Evolutionary conservation across 2,113 vertebrate genomes (phyloP), one percentile per base, ranked within the genome.

Genomic region (Macroglossus sobrinus): DNA sequence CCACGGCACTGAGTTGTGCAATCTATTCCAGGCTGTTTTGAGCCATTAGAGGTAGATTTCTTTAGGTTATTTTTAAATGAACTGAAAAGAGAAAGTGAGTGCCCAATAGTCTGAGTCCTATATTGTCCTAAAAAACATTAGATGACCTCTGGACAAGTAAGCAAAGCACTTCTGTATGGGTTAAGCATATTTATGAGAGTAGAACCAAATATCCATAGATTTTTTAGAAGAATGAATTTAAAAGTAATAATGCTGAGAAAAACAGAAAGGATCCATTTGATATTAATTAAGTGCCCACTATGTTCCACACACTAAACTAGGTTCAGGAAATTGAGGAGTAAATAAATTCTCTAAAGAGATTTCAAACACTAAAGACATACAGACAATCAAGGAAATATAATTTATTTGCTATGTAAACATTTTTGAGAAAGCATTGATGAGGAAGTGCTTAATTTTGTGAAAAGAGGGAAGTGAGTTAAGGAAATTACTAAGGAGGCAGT

Each of bases 31-130:
- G 13, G 11, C 79, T 84, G 30, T 81, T 93, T 68, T 55, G 55
- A 93, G 18, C 35, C 21, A 81, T 57, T 57, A 72, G 74, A 28
- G 35, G 16, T 72, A 89, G 28, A 64, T 63, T n/a, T 80, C 61
- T 87, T 94, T 76, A 94, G 53, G 55, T 53, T 40, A 50, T 68
- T 88, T 84, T 82, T 81, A 76, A 96, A 33, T 69, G 50, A 92
- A 16, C 14, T 71, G n/a, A 53, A 94, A 82, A 93, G 4, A 64
- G 24, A 6, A 28, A 68, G 8, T 55, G 1, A 61, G 9, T 5
- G 1, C 28, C 61, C 47, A 87, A 12, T 18, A 45, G 24, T 38
- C 30, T 76, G 53, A 74, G 24, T 55, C 33, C 40, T 40, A 9
- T 3, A 8, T 84, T 85, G 14, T 50, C 71, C 86, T 66, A 16